These are phyloP conservation scores for Lycia hirtaria DNA, from an alignment of 2,888 invertebrate genomes.

Conservation along the genomic window DNA sequence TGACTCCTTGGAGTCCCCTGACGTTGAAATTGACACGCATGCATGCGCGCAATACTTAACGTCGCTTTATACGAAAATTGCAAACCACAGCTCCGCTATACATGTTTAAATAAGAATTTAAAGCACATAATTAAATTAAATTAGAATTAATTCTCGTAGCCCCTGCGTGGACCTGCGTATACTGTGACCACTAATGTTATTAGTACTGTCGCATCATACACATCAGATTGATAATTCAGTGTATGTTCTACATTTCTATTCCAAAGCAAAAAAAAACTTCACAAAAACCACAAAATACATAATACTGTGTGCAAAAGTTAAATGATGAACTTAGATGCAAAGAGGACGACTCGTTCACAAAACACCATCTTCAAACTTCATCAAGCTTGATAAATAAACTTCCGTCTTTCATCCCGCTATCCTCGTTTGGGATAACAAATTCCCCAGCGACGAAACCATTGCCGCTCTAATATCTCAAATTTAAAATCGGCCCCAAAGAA, in stretches of 20 bases:
- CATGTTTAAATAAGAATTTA: too few relatives aligned
- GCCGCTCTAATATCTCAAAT: constrained; percentile 44
- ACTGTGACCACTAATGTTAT: too few relatives aligned
- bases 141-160: too few relatives aligned
- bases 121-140: too few relatives aligned
- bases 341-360: constrained; percentile 16
- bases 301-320: background rate
- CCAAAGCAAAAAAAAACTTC: background rate
- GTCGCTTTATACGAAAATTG: too few relatives aligned
- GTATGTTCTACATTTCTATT: background rate
- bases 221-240: background rate
- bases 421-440: constrained; percentile 24
- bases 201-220: too few relatives aligned
- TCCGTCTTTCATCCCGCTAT: constrained; percentile 23
- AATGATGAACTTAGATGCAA: constrained; percentile 4
- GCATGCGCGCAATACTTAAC: too few relatives aligned
- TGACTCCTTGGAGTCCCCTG: too few relatives aligned
- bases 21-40: too few relatives aligned
- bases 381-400: constrained; percentile 27
- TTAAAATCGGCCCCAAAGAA: constrained; percentile 45
- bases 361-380: constrained; percentile 12
- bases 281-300: too few relatives aligned
- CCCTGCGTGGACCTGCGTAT: too few relatives aligned
- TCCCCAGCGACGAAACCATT: constrained; percentile 37
- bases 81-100: too few relatives aligned